A percentile compares a stretch with the other conserved stretches of the same genome.
Evolutionary conservation across 2,888 invertebrate genomes (phyloP).

Genomic region (Agelastica alni): DNA sequence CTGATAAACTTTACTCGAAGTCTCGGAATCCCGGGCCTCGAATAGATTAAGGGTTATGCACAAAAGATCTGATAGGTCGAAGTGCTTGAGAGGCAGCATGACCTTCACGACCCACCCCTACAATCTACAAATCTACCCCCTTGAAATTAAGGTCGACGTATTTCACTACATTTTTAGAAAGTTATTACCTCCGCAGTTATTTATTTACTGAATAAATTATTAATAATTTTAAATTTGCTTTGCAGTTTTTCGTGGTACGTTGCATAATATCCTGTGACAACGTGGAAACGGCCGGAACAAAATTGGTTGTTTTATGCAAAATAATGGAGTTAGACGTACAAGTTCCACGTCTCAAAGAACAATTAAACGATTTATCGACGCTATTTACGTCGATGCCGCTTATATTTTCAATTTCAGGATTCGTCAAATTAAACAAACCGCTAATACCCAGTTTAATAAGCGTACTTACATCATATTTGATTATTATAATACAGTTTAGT

Average conservation of each 20-base stretch:
- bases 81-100: too few relatives aligned
- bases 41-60: too few relatives aligned
- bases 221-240: not conserved
- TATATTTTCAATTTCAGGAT: not conserved
- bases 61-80: too few relatives aligned
- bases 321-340: not conserved
- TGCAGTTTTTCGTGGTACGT: constrained; percentile 2
- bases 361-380: not conserved
- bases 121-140: too few relatives aligned
- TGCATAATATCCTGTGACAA: constrained; percentile 4
- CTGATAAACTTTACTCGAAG: too few relatives aligned
- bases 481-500: constrained; percentile 3
- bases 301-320: not conserved
- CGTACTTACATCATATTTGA: constrained; percentile 1
- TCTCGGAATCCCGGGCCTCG: too few relatives aligned
- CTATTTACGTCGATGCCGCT: not conserved
- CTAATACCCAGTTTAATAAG: constrained; percentile 1
- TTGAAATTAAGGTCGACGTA: too few relatives aligned
- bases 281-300: not conserved
- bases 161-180: too few relatives aligned
- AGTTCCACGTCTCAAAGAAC: not conserved
- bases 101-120: too few relatives aligned
- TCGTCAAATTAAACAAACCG: not conserved
- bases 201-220: too few relatives aligned
- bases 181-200: too few relatives aligned